A percentile compares a stretch with the other conserved stretches of the same genome.
Evolutionary conservation across 2,113 vertebrate species (phyloP).

Genomic region (Cebidichthys violaceus): DNA sequence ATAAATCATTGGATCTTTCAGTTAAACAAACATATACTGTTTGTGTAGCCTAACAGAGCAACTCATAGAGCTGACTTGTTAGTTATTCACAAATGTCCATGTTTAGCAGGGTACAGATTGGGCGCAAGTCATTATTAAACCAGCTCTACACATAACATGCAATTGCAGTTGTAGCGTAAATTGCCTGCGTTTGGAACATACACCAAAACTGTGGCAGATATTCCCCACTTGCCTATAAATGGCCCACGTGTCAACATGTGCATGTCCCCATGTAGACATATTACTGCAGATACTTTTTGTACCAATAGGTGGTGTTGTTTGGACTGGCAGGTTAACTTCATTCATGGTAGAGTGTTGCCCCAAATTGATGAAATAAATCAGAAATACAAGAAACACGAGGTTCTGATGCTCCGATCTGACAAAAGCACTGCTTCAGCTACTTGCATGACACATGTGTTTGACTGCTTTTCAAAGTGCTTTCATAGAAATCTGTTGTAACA

Average conservation of each 20-base stretch:
- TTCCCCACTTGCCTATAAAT: not conserved
- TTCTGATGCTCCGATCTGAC: not conserved
- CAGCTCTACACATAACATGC: not conserved
- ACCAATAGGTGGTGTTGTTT: not conserved
- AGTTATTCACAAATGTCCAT: not conserved
- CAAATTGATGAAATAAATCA: not conserved
- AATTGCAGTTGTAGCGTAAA: not conserved
- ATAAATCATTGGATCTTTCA: not conserved
- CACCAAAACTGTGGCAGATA: not conserved
- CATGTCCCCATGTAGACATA: not conserved
- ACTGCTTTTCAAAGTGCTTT: not conserved
- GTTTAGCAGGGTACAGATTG: not conserved
- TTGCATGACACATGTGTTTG: too few relatives aligned
- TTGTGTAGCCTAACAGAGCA: not conserved
- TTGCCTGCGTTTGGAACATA: not conserved
- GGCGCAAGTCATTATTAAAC: not conserved
- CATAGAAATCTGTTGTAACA: constrained; percentile 1
- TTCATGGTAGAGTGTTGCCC: not conserved
- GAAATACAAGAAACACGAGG: not conserved
- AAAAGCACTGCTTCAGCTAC: not conserved
- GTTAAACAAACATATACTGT: not conserved
- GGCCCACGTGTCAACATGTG: not conserved
- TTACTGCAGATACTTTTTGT: not conserved
- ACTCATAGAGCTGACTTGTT: not conserved
- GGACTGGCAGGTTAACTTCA: not conserved